These are phyloP conservation scores for Pyrrhosoma nymphula DNA, from an alignment of 2,888 invertebrate species.

Conservation along the genomic window DNA sequence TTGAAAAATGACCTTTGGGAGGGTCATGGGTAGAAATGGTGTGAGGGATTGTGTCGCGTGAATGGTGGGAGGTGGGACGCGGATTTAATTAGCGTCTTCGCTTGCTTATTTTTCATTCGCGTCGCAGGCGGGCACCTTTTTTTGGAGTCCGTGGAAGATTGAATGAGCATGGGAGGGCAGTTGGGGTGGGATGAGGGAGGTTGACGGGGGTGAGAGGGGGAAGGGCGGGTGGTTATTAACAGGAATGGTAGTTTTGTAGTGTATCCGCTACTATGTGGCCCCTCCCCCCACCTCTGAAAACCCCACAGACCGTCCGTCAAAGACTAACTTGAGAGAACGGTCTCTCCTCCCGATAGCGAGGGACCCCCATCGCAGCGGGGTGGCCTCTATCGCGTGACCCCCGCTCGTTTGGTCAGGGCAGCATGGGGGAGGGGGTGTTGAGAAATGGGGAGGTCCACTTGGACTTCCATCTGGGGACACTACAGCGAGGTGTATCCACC, in stretches of 20 bases:
- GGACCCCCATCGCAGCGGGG: neutral
- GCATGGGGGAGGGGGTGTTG: neutral
- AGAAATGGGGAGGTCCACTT: neutral
- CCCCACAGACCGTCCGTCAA: neutral
- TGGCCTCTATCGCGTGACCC: neutral
- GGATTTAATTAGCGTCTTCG: neutral
- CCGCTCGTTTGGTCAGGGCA: neutral
- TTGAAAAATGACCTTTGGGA: neutral
- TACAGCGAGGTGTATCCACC: neutral
- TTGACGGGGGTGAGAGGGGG: no score
- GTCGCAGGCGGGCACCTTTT: neutral
- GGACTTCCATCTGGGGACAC: neutral
- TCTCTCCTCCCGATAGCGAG: neutral
- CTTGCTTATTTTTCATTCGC: neutral
- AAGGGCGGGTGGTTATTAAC: no score
- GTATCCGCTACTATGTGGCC: neutral
- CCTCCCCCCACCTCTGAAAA: neutral
- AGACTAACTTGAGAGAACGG: neutral
- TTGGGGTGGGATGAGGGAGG: neutral
- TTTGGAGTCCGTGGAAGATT: neutral
- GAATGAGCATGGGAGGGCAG: neutral
- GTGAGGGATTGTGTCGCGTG: neutral
- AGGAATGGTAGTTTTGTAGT: no score
- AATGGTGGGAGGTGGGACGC: neutral
- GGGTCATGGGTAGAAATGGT: neutral